Evolutionary conservation across 2,888 invertebrate species (phyloP).

Genomic region (Philopedon plagiatum): DNA sequence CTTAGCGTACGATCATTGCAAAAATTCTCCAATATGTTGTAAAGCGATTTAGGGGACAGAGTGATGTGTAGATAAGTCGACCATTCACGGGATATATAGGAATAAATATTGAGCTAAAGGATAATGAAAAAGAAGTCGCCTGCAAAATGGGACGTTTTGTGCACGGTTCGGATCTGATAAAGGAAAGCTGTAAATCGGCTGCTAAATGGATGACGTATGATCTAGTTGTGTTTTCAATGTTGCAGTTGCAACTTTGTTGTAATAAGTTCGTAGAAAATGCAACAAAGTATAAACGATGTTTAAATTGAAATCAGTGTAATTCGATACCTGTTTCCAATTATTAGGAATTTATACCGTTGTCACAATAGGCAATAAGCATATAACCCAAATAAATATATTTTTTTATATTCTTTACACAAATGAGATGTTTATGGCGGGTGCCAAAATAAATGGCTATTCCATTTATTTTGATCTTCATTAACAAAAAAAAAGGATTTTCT

Average conservation of each 20-base stretch:
- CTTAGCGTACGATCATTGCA: background rate
- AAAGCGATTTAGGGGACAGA: constrained; percentile 34
- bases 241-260: background rate
- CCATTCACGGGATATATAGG: constrained; percentile 35
- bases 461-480: too few species aligned
- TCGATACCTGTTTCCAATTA: too few species aligned
- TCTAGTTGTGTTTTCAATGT: background rate
- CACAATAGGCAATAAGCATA: too few species aligned
- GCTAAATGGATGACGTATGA: constrained; percentile 22
- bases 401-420: too few species aligned
- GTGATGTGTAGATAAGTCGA: constrained; percentile 37
- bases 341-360: too few species aligned
- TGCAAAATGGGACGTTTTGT: constrained; percentile 44
- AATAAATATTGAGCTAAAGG: constrained; percentile 32
- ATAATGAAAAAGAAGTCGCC: constrained; percentile 48
- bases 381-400: too few species aligned
- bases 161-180: constrained; percentile 28
- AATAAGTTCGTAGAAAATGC: too few species aligned
- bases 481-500: too few species aligned
- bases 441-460: too few species aligned
- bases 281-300: too few species aligned
- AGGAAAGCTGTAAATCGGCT: constrained; percentile 28
- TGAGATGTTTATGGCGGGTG: too few species aligned
- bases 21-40: constrained; percentile 28
- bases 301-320: too few species aligned